phyloP scores from a whole-genome alignment of 2,797 vertebrate species.

The Ataeniobius toweri region DNA sequence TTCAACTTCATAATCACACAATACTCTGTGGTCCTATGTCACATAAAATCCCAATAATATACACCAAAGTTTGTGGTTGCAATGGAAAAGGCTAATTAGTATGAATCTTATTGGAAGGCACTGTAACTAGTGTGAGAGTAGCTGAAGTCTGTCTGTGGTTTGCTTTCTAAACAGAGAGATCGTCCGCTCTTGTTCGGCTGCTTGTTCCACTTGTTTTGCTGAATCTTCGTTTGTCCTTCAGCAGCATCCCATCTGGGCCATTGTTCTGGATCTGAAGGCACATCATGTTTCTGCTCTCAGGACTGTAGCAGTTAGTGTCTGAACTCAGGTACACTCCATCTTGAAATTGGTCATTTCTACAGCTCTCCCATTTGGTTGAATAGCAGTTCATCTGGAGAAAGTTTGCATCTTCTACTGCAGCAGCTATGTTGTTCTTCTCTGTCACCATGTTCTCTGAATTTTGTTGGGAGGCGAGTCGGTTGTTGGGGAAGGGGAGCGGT shows the following conservation, averaged over 20 bases:
- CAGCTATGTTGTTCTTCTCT: constrained; percentile 84
- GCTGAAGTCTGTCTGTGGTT: background rate
- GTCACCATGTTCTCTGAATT: constrained; percentile 90
- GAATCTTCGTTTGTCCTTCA: constrained; percentile 85
- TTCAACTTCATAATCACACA: too few relatives aligned
- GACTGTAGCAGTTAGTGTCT: constrained; percentile 29
- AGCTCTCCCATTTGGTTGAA: constrained; percentile 53
- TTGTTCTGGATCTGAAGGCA: constrained; percentile 38
- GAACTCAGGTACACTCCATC: constrained; percentile 43
- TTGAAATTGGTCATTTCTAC: constrained; percentile 1
- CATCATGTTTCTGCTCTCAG: constrained; percentile 10
- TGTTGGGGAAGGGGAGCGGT: constrained; percentile 85
- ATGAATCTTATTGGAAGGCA: background rate
- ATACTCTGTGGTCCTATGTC: too few relatives aligned
- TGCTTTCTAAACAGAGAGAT: constrained; percentile 85
- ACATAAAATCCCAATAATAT: too few relatives aligned
- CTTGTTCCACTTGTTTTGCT: constrained; percentile 90
- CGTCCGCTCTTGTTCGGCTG: constrained; percentile 88
- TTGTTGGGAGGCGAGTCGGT: constrained; percentile 84
- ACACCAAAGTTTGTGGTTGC: too few relatives aligned
- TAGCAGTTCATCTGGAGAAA: constrained; percentile 84
- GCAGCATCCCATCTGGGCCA: constrained; percentile 16
- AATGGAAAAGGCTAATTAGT: too few relatives aligned
- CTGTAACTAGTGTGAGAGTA: background rate
- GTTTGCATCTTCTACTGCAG: constrained; percentile 66